Percentiles rank a stretch among this genome's conserved stretches.
Evolutionary conservation across 1,140 invertebrate species (phyloP).

Genomic region (Lepidurus apus): DNA sequence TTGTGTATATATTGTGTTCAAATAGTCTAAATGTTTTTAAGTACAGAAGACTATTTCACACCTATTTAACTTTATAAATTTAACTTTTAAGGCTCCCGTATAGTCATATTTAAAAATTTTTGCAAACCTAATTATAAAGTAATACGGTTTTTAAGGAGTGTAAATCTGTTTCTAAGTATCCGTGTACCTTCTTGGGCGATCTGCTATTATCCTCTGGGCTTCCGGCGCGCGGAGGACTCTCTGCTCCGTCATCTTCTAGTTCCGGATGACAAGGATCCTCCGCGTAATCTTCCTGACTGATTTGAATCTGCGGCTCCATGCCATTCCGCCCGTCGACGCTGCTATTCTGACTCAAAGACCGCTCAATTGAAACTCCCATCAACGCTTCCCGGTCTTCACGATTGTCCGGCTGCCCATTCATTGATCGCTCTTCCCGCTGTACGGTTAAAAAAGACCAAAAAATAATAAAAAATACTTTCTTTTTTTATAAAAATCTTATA

Average conservation of each 20-base stretch:
- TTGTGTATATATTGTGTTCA: too few species aligned
- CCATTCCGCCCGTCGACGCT: not conserved
- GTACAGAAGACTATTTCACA: too few species aligned
- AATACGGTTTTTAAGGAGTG: too few species aligned
- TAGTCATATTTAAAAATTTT: too few species aligned
- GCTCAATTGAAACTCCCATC: not conserved
- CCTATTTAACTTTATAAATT: too few species aligned
- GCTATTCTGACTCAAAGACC: not conserved
- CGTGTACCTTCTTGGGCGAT: not conserved
- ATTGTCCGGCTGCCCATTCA: slow-evolving; percentile 7
- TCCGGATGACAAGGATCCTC: not conserved
- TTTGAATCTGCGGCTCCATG: not conserved
- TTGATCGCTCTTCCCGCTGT: not conserved
- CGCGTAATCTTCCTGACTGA: not conserved
- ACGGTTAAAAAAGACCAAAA: not conserved
- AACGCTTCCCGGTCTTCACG: not conserved
- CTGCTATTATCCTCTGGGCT: not conserved
- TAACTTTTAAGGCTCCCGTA: too few species aligned
- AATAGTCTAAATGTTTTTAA: too few species aligned
- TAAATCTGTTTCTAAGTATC: too few species aligned
- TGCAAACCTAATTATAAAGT: too few species aligned
- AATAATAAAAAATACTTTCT: not conserved
- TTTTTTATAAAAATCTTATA: not conserved
- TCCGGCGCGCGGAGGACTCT: not conserved
- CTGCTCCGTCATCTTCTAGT: not conserved